phyloP scores from a whole-genome alignment of 2,888 invertebrate genomes.

The Macrosoma leucophasiata region DNA sequence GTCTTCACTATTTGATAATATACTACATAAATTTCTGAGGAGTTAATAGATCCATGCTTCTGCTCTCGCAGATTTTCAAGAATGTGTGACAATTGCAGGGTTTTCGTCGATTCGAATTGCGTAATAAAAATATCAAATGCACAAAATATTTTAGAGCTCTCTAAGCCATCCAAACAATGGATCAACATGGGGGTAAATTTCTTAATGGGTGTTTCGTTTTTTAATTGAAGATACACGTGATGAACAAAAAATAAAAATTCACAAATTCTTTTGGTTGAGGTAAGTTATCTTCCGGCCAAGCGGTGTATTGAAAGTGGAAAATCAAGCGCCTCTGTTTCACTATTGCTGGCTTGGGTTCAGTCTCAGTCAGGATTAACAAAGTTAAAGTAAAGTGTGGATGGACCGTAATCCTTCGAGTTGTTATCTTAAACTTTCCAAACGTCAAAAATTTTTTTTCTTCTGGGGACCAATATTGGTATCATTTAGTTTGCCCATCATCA shows the following conservation, averaged over 20 bases:
- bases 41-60: constrained; percentile 7
- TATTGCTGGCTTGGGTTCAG: too few relatives aligned
- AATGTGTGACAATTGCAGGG: constrained; percentile 1
- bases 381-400: constrained; percentile 2
- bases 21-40: constrained; percentile 5
- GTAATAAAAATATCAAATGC: constrained; percentile 2
- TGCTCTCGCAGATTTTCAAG: constrained; percentile 4
- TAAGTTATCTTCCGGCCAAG: constrained; percentile 16
- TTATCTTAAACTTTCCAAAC: constrained; percentile 8
- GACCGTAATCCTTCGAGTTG: constrained; percentile 1
- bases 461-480: constrained; percentile 9
- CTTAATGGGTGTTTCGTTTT: constrained; percentile 9
- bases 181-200: constrained; percentile 9
- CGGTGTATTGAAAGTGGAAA: constrained; percentile 15
- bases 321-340: constrained; percentile 10
- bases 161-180: constrained; percentile 11
- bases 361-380: constrained; percentile 1
- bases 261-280: constrained; percentile 12
- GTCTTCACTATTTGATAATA: constrained; percentile 2
- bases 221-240: constrained; percentile 5
- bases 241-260: constrained; percentile 9
- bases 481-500: constrained; percentile 9
- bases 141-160: constrained; percentile 15
- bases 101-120: constrained; percentile 4
- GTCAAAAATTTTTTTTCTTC: constrained; percentile 2